phyloP scores from a whole-genome alignment of 2,888 invertebrate genomes.

The Himalopsyche japonica region DNA sequence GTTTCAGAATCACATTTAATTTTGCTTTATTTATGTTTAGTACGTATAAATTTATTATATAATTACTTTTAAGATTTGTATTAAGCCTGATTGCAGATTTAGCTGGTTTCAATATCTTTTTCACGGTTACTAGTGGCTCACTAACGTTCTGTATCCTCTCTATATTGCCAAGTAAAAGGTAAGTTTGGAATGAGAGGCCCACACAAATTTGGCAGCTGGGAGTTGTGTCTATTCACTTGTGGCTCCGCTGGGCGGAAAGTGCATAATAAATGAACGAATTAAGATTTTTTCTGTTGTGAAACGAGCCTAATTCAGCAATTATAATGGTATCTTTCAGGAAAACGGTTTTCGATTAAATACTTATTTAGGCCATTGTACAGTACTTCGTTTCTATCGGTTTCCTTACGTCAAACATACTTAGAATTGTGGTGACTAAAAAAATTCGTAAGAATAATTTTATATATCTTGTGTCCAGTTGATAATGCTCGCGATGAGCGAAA shows the following conservation, averaged over 20 bases:
- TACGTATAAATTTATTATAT: too few relatives aligned
- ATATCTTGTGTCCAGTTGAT: too few relatives aligned
- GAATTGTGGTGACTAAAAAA: too few relatives aligned
- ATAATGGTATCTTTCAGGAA: not conserved
- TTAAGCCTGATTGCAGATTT: too few relatives aligned
- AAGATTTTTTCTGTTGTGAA: not conserved
- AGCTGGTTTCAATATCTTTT: too few relatives aligned
- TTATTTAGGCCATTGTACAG: not conserved
- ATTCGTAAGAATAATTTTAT: too few relatives aligned
- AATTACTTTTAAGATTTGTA: too few relatives aligned
- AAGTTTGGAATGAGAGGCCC: not conserved
- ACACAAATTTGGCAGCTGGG: not conserved
- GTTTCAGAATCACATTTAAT: too few relatives aligned
- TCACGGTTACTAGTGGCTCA: not conserved
- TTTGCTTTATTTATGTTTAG: too few relatives aligned
- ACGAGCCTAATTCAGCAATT: not conserved
- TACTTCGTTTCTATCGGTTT: too few relatives aligned
- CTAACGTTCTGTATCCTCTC: not conserved
- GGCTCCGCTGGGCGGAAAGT: not conserved
- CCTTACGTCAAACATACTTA: too few relatives aligned
- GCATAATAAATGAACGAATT: not conserved
- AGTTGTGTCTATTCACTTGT: not conserved
- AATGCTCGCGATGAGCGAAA: too few relatives aligned
- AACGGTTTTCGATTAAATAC: not conserved
- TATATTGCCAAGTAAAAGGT: not conserved